Evolutionary conservation across 2,888 invertebrate genomes (phyloP).

Genomic region (Epirrhoe alternata): DNA sequence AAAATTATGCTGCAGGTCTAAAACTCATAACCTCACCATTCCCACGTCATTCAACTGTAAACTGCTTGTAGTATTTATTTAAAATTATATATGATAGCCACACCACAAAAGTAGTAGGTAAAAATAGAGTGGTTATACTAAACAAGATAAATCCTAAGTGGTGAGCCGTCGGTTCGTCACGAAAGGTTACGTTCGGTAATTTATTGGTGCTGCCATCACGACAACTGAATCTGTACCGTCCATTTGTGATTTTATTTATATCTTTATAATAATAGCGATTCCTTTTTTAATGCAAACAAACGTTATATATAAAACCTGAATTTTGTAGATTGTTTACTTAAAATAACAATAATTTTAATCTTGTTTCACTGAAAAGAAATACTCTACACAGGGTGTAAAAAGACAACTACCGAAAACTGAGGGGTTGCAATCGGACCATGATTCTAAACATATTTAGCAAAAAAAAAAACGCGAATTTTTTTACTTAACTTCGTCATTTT

Average conservation of each 20-base stretch:
- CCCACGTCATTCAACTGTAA: constrained; percentile 13
- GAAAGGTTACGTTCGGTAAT: constrained; percentile 64
- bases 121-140: constrained; percentile 50
- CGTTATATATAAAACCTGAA: no score
- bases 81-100: constrained; percentile 41
- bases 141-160: constrained; percentile 61
- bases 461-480: no score
- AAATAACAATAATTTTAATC: no score
- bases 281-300: background rate
- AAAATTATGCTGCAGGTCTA: background rate
- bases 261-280: constrained; percentile 4
- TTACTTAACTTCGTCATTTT: no score
- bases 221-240: constrained; percentile 50
- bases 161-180: constrained; percentile 59
- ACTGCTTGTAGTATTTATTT: constrained; percentile 19
- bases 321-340: no score
- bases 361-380: no score
- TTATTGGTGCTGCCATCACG: constrained; percentile 59
- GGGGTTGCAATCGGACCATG: no score
- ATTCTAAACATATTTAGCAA: no score
- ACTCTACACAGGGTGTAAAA: no score
- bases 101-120: constrained; percentile 50
- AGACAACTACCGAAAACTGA: no score
- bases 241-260: constrained; percentile 44
- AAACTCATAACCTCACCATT: constrained; percentile 1